phyloP scores from a whole-genome alignment of 2,113 vertebrate genomes.

The Otus sunia region DNA sequence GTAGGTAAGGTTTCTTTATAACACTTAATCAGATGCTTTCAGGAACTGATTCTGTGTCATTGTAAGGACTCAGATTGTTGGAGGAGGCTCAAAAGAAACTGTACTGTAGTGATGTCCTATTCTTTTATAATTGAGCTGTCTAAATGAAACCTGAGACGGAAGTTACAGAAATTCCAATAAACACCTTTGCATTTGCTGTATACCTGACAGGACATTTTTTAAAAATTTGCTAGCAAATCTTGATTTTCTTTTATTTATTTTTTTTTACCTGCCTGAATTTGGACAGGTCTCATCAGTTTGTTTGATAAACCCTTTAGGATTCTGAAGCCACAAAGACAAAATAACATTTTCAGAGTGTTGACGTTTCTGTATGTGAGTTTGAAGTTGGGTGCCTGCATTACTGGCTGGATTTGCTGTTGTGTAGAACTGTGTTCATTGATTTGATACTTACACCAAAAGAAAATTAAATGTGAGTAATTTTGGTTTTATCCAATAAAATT shows the following conservation, averaged over 20 bases:
- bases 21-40: neutral
- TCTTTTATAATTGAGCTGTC: neutral
- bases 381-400: neutral
- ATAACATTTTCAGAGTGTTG: neutral
- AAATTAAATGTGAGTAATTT: neutral
- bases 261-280: neutral
- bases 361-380: neutral
- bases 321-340: neutral
- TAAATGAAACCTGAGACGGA: neutral
- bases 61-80: neutral
- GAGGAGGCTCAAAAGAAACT: neutral
- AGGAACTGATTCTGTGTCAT: neutral
- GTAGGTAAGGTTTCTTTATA: neutral
- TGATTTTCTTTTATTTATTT: neutral
- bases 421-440: neutral
- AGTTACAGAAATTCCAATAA: neutral
- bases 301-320: neutral
- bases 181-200: neutral
- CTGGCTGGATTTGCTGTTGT: neutral
- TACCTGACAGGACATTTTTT: neutral
- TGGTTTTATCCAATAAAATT: neutral
- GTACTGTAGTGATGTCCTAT: neutral
- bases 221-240: neutral
- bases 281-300: neutral
- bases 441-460: neutral